These are phyloP conservation scores for Mesorhabditis spiculigera DNA, from an alignment of 2,888 invertebrate genomes.

Conservation along the genomic window DNA sequence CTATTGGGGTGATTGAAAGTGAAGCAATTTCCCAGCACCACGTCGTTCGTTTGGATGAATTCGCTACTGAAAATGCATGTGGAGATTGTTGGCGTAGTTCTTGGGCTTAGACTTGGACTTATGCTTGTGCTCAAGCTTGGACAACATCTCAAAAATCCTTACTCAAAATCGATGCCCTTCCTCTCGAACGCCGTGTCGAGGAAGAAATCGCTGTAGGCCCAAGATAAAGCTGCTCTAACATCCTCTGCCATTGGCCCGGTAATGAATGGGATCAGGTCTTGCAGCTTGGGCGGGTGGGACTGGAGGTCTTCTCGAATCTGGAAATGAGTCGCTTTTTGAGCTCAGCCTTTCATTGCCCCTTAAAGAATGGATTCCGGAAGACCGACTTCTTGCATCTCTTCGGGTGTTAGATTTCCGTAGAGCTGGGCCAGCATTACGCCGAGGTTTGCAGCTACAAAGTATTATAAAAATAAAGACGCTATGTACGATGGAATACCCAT, in stretches of 20 bases:
- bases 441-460: background rate
- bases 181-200: constrained; percentile 38
- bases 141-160: background rate
- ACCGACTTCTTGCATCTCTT: background rate
- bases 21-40: constrained; percentile 39
- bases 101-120: too few species aligned
- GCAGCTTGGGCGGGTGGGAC: constrained; percentile 28
- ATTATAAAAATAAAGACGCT: too few species aligned
- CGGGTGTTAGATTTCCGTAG: background rate
- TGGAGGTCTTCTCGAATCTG: constrained; percentile 32
- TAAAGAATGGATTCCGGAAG: background rate
- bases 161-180: constrained; percentile 23
- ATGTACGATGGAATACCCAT: background rate
- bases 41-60: constrained; percentile 33
- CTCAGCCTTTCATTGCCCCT: background rate
- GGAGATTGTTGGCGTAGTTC: too few species aligned
- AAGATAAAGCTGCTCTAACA: constrained; percentile 23
- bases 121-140: too few species aligned
- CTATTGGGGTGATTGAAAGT: constrained; percentile 35
- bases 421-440: background rate
- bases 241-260: constrained; percentile 18
- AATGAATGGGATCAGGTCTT: constrained; percentile 39
- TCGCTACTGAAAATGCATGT: constrained; percentile 18
- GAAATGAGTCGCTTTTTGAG: constrained; percentile 5
- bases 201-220: constrained; percentile 36